Evolutionary conservation across 2,888 invertebrate species (phyloP).

Genomic region (Drosophila pseudotalamancana): DNA sequence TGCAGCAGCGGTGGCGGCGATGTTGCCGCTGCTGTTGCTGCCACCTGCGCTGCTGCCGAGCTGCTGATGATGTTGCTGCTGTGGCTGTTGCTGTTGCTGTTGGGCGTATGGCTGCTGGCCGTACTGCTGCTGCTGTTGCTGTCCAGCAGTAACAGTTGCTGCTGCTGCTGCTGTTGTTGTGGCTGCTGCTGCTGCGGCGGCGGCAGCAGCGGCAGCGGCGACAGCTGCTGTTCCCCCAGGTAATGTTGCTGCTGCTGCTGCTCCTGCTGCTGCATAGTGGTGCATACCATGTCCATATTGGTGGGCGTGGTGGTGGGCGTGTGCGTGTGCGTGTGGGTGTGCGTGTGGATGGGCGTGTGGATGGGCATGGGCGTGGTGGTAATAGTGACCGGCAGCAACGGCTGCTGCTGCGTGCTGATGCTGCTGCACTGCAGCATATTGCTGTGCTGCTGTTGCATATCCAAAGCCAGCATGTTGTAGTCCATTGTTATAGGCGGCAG

Average conservation of each 20-base stretch:
- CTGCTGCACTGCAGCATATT: conserved; percentile 72
- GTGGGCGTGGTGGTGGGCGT: conserved; percentile 63
- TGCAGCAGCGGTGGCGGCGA: conserved; percentile 57
- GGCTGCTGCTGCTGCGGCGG: conserved; percentile 64
- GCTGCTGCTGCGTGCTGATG: conserved; percentile 72
- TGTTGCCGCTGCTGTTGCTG: conserved; percentile 37
- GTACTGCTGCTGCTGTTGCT: conserved; percentile 49
- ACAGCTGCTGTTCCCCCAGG: too few relatives aligned
- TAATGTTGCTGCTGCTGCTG: conserved; percentile 45
- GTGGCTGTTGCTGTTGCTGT: conserved; percentile 41
- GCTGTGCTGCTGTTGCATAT: conserved; percentile 82
- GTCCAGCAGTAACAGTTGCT: conserved; percentile 64
- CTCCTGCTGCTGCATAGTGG: conserved; percentile 77
- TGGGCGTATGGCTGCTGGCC: conserved; percentile 79
- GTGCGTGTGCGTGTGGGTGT: conserved; percentile 63
- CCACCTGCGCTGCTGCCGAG: too few relatives aligned
- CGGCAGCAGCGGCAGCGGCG: conserved; percentile 85
- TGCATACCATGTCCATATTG: conserved; percentile 75
- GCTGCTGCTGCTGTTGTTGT: conserved; percentile 59
- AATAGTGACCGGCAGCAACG: conserved; percentile 79
- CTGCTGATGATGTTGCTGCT: conserved; percentile 57
- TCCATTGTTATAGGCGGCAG: conserved; percentile 80
- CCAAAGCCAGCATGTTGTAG: conserved; percentile 84
- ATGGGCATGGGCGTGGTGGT: conserved; percentile 84
- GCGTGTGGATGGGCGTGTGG: conserved; percentile 50